Evolutionary conservation across 2,888 invertebrate species (phyloP).

Genomic region (Meiosimyza platycephala): DNA sequence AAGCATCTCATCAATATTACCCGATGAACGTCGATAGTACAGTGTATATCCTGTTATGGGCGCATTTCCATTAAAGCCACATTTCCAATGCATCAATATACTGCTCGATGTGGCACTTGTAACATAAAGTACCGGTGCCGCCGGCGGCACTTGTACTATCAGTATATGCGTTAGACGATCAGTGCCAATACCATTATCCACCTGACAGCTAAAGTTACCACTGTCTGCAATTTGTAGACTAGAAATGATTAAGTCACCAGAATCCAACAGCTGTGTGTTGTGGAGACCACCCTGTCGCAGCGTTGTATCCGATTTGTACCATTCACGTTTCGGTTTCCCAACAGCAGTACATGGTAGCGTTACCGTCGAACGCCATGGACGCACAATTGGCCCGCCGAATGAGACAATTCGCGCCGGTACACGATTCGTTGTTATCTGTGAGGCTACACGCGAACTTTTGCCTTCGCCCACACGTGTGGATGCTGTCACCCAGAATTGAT

Average conservation of each 20-base stretch:
- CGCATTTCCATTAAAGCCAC: slow-evolving; percentile 77
- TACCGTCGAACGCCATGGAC: slow-evolving; percentile 76
- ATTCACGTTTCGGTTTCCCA: slow-evolving; percentile 75
- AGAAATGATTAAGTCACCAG: slow-evolving; percentile 75
- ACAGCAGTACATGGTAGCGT: slow-evolving; percentile 75
- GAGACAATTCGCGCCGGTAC: slow-evolving; percentile 79
- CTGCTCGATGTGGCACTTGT: slow-evolving; percentile 82
- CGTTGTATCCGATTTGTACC: slow-evolving; percentile 73
- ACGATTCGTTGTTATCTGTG: slow-evolving; percentile 75
- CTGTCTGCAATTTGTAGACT: slow-evolving; percentile 74
- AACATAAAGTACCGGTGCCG: slow-evolving; percentile 78
- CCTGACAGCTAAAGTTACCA: slow-evolving; percentile 79
- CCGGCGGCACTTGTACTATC: slow-evolving; percentile 81
- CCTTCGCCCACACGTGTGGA: slow-evolving; percentile 83
- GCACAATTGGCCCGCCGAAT: slow-evolving; percentile 75
- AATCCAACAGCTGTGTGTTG: slow-evolving; percentile 74
- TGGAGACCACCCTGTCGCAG: slow-evolving; percentile 72
- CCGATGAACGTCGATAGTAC: slow-evolving; percentile 75
- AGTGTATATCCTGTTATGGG: slow-evolving; percentile 76
- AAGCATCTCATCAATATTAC: slow-evolving; percentile 75
- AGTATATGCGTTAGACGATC: slow-evolving; percentile 75
- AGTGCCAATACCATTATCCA: slow-evolving; percentile 76
- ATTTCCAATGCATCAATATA: slow-evolving; percentile 80
- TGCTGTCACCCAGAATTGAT: slow-evolving; percentile 84
- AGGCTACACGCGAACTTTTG: slow-evolving; percentile 76